Conservation (phyloP, 2,797 vertebrate species). For the Eupleurogrammus muticus region DNA sequence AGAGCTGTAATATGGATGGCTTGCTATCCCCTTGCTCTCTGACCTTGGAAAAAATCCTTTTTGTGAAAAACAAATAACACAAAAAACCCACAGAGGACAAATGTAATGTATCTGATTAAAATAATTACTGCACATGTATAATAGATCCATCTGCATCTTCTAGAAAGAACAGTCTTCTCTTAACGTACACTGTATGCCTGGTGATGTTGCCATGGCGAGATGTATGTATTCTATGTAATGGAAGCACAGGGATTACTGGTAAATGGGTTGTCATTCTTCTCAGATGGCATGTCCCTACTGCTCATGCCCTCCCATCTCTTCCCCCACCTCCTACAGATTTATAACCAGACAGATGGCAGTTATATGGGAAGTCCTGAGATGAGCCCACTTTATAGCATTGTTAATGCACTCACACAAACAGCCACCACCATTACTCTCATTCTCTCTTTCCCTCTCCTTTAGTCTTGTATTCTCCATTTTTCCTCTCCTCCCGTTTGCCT, state of each 20-base stretch:
- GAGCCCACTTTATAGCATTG: constrained; percentile 95
- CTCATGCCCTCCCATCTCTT: constrained; percentile 65
- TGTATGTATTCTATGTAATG: constrained; percentile 39
- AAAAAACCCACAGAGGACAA: constrained; percentile 53
- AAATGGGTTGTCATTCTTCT: constrained; percentile 81
- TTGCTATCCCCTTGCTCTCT: constrained; percentile 68
- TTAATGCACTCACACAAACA: constrained; percentile 99
- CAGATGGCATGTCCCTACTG: constrained; percentile 78
- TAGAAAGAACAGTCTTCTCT: constrained; percentile 32
- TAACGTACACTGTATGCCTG: constrained; percentile 23
- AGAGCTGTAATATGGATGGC: constrained; percentile 71
- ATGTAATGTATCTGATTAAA: constrained; percentile 50
- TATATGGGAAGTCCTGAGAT: constrained; percentile 96
- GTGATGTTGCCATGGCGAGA: constrained; percentile 21
- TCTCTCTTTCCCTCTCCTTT: constrained; percentile 52
- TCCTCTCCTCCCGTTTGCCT: constrained; percentile 58
- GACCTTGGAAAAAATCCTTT: constrained; percentile 80
- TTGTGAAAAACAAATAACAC: constrained; percentile 53
- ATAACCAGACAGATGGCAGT: constrained; percentile 96
- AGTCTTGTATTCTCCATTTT: constrained; percentile 35
- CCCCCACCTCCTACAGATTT: constrained; percentile 92
- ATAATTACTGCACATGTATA: constrained; percentile 49
- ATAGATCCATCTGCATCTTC: constrained; percentile 37
- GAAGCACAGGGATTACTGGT: constrained; percentile 57
- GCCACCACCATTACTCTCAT: constrained; percentile 79